These are phyloP conservation scores for Gymnopithys bicolor DNA, from an alignment of 2,797 vertebrate genomes.

Conservation along the genomic window DNA sequence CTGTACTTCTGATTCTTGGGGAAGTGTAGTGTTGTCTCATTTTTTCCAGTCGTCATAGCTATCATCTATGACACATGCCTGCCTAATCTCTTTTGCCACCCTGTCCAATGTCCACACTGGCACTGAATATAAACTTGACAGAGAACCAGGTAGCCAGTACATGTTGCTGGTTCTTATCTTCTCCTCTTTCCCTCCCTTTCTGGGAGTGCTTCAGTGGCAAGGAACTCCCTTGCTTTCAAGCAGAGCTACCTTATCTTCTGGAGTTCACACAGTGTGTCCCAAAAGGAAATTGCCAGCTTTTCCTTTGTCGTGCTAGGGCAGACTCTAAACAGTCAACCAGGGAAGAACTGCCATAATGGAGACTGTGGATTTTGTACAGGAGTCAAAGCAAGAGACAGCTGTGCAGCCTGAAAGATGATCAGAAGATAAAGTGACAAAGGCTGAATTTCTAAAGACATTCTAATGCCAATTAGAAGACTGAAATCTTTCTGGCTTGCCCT, in stretches of 20 bases:
- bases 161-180: background rate
- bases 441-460: conserved; percentile 38
- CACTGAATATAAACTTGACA: background rate
- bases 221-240: background rate
- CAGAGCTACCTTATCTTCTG: background rate
- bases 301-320: background rate
- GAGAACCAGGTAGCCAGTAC: background rate
- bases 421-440: conserved; percentile 28
- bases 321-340: background rate
- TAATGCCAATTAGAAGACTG: conserved; percentile 39
- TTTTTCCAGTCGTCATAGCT: background rate
- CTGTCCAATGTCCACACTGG: background rate
- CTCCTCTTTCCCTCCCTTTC: background rate
- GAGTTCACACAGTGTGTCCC: background rate
- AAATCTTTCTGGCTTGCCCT: conserved; percentile 43
- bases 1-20: background rate
- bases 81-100: background rate
- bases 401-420: conserved; percentile 14
- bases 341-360: background rate
- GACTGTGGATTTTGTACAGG: background rate
- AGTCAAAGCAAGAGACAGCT: background rate
- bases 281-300: background rate
- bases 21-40: background rate
- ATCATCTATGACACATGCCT: background rate
- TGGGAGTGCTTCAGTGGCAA: background rate